Evolutionary conservation across 2,797 vertebrate genomes (phyloP).

Genomic region (Silurus lanzhouensis): DNA sequence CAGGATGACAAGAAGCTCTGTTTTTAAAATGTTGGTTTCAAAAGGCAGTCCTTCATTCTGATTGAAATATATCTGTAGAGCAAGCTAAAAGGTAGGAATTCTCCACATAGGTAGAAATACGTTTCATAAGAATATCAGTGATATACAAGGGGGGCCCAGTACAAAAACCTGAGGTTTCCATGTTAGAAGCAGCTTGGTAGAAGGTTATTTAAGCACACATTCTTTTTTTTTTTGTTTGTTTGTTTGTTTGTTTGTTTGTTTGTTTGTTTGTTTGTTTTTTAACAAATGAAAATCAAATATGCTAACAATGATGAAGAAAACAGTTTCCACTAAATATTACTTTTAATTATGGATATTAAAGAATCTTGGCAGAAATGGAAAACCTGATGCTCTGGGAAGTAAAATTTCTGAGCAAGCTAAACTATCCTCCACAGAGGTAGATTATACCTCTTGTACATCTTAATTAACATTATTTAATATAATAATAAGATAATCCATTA

Average conservation of each 20-base stretch:
- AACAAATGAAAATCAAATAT: slow-evolving; percentile 18
- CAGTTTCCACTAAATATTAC: background rate
- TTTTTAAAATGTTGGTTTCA: slow-evolving; percentile 31
- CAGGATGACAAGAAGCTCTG: slow-evolving; percentile 15
- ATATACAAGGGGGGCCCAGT: background rate
- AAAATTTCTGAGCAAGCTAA: background rate
- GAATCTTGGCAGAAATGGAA: background rate
- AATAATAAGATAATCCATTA: background rate
- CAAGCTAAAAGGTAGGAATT: slow-evolving; percentile 3
- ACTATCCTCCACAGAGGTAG: background rate
- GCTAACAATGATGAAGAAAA: background rate
- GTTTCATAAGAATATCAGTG: slow-evolving; percentile 4
- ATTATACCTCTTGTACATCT: background rate
- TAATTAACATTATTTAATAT: background rate
- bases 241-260: no score
- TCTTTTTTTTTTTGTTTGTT: background rate
- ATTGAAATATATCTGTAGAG: slow-evolving; percentile 12
- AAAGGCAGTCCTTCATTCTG: slow-evolving; percentile 17
- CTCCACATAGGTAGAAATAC: background rate
- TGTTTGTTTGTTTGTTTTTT: background rate
- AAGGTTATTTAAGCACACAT: background rate
- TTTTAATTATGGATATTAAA: background rate
- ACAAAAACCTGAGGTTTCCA: background rate
- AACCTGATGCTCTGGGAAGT: background rate
- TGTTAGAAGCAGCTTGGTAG: slow-evolving; percentile 22